phyloP scores from a whole-genome alignment of 2,888 invertebrate species.

The Zaprionus obscuricornis region DNA sequence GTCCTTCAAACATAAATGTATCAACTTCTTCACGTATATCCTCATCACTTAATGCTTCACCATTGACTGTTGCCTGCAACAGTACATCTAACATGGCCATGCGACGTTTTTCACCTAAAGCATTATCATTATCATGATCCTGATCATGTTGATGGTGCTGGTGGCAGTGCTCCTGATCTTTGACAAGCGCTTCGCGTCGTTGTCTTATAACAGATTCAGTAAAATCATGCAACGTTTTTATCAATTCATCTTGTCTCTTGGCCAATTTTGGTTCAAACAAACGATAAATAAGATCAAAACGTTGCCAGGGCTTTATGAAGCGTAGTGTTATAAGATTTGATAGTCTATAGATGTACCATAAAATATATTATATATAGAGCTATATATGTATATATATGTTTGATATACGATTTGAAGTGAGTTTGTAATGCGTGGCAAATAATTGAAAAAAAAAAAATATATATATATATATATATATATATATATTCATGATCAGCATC shows the following conservation, averaged over 20 bases:
- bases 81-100: conserved; percentile 88
- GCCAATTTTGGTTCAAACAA: conserved; percentile 58
- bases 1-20: conserved; percentile 86
- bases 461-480: too few species aligned
- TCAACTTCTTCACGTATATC: conserved; percentile 88
- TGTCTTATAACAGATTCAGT: conserved; percentile 58
- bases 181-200: conserved; percentile 29
- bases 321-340: conserved; percentile 70
- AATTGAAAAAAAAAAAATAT: too few species aligned
- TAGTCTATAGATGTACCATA: conserved; percentile 65
- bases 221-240: conserved; percentile 75
- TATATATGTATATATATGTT: background rate
- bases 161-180: background rate
- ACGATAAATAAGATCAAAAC: conserved; percentile 70
- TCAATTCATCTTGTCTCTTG: conserved; percentile 51
- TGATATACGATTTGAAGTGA: background rate
- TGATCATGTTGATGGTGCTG: background rate
- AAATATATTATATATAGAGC: too few species aligned
- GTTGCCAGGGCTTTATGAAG: conserved; percentile 72
- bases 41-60: conserved; percentile 85
- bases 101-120: conserved; percentile 85
- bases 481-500: too few species aligned
- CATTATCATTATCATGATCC: conserved; percentile 23
- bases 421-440: too few species aligned
- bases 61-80: conserved; percentile 85